Percentiles rank a stretch among this genome's conserved stretches.
phyloP scores from a whole-genome alignment of 2,797 vertebrate genomes.

The Tinamus major region DNA sequence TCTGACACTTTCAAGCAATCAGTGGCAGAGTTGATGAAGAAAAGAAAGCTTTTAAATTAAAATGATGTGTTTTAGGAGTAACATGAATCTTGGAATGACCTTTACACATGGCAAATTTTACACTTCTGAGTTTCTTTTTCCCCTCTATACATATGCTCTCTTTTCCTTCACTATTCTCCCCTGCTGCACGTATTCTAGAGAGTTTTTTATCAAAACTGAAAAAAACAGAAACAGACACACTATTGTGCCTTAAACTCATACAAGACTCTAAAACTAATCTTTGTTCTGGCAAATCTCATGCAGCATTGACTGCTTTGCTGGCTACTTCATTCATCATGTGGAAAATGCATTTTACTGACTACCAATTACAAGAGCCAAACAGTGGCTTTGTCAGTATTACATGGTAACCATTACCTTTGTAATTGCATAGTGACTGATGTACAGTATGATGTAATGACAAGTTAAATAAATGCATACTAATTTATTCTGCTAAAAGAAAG shows the following conservation, averaged over 20 bases:
- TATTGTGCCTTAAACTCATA: constrained; percentile 37
- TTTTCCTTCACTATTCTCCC: neutral
- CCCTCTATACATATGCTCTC: neutral
- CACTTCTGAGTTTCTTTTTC: neutral
- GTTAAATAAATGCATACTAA: constrained; percentile 71
- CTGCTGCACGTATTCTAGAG: neutral
- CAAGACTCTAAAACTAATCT: constrained; percentile 47
- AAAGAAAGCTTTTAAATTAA: neutral
- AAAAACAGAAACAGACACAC: constrained; percentile 53
- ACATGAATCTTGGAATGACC: neutral
- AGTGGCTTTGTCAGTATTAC: constrained; percentile 67
- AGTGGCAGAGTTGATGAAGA: neutral
- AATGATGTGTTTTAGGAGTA: constrained; percentile 10
- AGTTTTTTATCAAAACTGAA: constrained; percentile 35
- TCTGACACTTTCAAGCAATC: neutral
- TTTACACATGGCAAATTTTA: constrained; percentile 32
- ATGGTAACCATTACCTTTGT: constrained; percentile 72
- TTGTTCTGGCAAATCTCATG: constrained; percentile 66
- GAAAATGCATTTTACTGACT: constrained; percentile 62
- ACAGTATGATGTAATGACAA: constrained; percentile 74
- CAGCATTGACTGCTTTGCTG: constrained; percentile 47
- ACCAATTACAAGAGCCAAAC: constrained; percentile 63
- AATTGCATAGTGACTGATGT: constrained; percentile 70
- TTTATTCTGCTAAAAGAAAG: constrained; percentile 56
- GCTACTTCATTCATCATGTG: constrained; percentile 68